Base-by-base conservation (phyloP, 1,140 invertebrate genomes). In the Drosophila kepulauana region DNA sequence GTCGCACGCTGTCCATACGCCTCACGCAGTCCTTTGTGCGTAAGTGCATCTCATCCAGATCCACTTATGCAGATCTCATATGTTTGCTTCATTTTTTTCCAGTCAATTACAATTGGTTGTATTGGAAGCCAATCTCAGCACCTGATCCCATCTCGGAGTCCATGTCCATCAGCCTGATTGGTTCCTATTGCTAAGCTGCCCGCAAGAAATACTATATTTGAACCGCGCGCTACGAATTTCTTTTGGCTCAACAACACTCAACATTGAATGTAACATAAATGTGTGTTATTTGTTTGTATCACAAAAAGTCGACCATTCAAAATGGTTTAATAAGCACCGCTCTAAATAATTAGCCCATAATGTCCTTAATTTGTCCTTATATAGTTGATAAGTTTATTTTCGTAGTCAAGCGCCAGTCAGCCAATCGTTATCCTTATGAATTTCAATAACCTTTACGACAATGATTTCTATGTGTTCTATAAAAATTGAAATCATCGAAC, bases 41-140 rank as follows among this genome's bases (percentile, higher is more conserved):
- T 96, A 93, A 94, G 95, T 95, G n/a, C 3, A 11, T 7, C 6
- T 15, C 20, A 3, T 25, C 20, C 20, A 25, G 20, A 25, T 25
- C 20, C 20, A 25, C 20, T 4, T 25, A 25, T 25, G 20, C 20
- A 25, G 20, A 25, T 25, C 20, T 25, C 20, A 25, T 25, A 25
- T 25, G 20, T 25, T 25, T 25, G 20, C 20, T 6, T 25, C 13
- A 11, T 1, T 58, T 13, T 56, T 6, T 94, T 94, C 35, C 87
- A 96, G 96, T 96, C 75, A 96, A 95, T 93, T 97, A 96, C 82
- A 96, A 96, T 91, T 96, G 96, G 95, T 95, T 96, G 94, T 96
- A 96, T 81, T 97, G 96, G 95, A 94, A 95, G 84, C 95, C 95
- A 46, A 91, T 95, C 38, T 96, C 95, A 90, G 91, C 95, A 67